Evolutionary conservation across 2,113 vertebrate species (phyloP).

Genomic region (Chiloscyllium plagiosum): DNA sequence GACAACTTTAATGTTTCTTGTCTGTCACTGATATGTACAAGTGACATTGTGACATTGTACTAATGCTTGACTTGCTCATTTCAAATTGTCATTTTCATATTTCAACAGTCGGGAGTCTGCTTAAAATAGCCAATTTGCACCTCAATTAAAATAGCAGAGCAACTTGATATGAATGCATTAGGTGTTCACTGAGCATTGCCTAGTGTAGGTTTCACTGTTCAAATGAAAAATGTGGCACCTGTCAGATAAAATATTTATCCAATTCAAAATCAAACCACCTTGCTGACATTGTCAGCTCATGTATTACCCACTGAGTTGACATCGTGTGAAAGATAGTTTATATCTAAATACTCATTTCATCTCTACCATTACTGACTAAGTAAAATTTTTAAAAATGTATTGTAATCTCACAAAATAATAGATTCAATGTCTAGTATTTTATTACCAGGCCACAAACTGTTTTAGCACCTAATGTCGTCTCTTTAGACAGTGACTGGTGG

Average conservation of each 20-base stretch:
- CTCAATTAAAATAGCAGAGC: not conserved
- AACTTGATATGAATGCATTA: not conserved
- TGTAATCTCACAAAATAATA: not conserved
- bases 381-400: not conserved
- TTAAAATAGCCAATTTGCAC: not conserved
- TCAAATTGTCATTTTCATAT: not conserved
- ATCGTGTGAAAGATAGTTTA: not conserved
- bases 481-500: not conserved
- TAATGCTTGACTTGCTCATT: not conserved
- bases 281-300: not conserved
- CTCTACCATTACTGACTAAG: not conserved
- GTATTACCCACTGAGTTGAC: not conserved
- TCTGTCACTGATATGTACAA: not conserved
- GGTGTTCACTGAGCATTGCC: not conserved
- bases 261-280: not conserved
- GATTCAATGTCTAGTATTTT: not conserved
- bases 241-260: constrained; percentile 23
- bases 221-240: constrained; percentile 6
- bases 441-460: not conserved
- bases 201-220: not conserved
- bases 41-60: not conserved
- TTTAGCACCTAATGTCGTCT: not conserved
- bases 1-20: not conserved
- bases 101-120: not conserved
- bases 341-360: not conserved